Evolutionary conservation across 2,888 invertebrate species (phyloP), one percentile per base, ranked within the genome.

Genomic region (Phaedon cochleariae): DNA sequence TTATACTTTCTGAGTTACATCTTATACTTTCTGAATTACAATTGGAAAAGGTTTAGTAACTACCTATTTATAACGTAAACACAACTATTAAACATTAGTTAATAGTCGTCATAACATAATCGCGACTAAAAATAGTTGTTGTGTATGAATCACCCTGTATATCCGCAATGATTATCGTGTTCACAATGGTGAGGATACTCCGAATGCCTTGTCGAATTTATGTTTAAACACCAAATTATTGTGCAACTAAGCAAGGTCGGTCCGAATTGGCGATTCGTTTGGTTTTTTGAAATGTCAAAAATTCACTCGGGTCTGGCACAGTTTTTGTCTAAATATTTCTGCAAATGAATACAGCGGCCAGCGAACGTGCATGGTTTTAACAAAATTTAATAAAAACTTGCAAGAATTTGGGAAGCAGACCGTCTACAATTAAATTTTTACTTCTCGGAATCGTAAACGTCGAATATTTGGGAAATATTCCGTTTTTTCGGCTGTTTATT

Each of bases 271-370:
- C 52, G 48, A 60, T 55, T 63, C 65, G 31, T 59, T 68, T 64
- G 41, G 41, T 71, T 69, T 73, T 67, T 68, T 62, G 46, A 72
- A 70, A 68, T 73, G 78, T 74, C 77, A 75, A 79, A 79, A 79
- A 79, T 78, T 76, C 79, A 74, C 74, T 75, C 74, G 71, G 70
- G 77, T 74, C 75, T 73, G 75, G 71, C 68, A 72, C 65, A 70
- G 77, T 76, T 80, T 80, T 80, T 80, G 76, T 74, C 71, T 72
- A 72, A 79, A 80, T 80, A 80, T 80, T 78, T 79, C 76, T 74
- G 76, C 76, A 79, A 79, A 78, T 76, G 77, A 77, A 77, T 77
- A 71, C 76, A 71, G 55, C 72, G 68, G 65, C 62, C 71, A 64
- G 67, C 63, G 67, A 68, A 78, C 77, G 77, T 77, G 79, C 74